Base-by-base conservation (phyloP, 1,140 invertebrate genomes). In the Metaphire vulgaris region DNA sequence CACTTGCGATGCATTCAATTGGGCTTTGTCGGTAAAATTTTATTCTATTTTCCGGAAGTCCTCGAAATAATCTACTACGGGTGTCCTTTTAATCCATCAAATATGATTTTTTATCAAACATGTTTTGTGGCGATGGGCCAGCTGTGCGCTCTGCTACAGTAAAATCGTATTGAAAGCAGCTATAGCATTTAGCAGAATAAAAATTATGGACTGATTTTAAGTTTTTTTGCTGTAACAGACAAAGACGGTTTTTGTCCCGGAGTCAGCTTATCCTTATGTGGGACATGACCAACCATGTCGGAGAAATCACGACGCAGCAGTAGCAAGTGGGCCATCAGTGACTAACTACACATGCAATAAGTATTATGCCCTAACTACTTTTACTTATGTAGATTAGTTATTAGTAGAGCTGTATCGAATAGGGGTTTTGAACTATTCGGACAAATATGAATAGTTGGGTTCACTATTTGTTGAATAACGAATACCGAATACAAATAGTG, bases 1-100 rank as follows among this genome's bases (percentile, higher is more conserved):
- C 83, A 92, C 91, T 74, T 94, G 92, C 82, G 86, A 87, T 74
- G 87, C 93, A n/a, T 83, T 94, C 0, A 82, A 88, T 0, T 95
- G 93, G 93, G 81, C 94, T 69, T 77, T 86, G n/a, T 79, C 84
- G 66, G 89, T 89, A 76, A 69, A 15, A 65, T 65, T 15, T 65
- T 65, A 65, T 65, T 15, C n/a, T n/a, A 65, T 65, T n/a, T 65
- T 65, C 15, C n/a, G 64, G n/a, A 15, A 15, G 64, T 69, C 14
- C 31, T 69, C 26, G n/a, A 2, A 69, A 12, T 2, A 26, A 6
- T 26, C 2, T 28, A 2, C 2, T 28, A 6, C 2, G 6, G 2
- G 6, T 69, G n/a, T 28, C 26, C 6, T 28, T 31, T 6, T 69
- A 12, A 14, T 31, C 26, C 2, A 69, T 69, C 2, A 31, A 69